Evolutionary conservation across 53 echinoderm and acorn worm genomes (phyloP).

Genomic region (Hippasteria phrygiana): DNA sequence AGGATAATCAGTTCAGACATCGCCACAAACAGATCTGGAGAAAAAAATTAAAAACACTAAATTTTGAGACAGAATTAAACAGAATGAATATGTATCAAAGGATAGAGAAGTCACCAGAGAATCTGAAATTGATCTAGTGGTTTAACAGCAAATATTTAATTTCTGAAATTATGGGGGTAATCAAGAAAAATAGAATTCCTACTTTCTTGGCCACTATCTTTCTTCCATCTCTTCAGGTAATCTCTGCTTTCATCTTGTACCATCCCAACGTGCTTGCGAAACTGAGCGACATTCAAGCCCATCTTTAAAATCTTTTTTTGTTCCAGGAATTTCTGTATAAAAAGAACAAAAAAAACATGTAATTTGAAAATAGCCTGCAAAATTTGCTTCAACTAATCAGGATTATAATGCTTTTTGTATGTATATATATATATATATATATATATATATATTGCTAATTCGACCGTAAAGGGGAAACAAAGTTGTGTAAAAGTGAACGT

Average conservation of each 20-base stretch:
- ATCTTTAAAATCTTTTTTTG: conserved; percentile 73
- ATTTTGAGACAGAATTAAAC: too few relatives aligned
- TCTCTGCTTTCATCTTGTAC: conserved; percentile 77
- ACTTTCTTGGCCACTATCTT: conserved; percentile 75
- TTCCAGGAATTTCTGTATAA: conserved; percentile 49
- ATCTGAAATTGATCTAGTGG: too few relatives aligned
- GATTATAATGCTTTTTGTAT: too few relatives aligned
- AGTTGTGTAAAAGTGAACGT: too few relatives aligned
- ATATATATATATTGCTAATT: too few relatives aligned
- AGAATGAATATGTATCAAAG: too few relatives aligned
- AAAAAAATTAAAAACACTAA: too few relatives aligned
- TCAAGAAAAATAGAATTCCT: conserved; percentile 14
- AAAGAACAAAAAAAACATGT: not conserved
- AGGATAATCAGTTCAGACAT: conserved; percentile 84
- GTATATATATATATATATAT: too few relatives aligned
- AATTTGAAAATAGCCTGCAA: not conserved
- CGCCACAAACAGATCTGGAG: conserved; percentile 86
- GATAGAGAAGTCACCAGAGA: too few relatives aligned
- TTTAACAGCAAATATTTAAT: too few relatives aligned
- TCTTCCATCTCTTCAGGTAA: conserved; percentile 82
- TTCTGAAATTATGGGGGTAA: not conserved
- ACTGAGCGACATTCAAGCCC: conserved; percentile 82
- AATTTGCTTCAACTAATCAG: too few relatives aligned
- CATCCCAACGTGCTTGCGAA: conserved; percentile 73
- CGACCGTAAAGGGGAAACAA: too few relatives aligned